These are phyloP conservation scores for Drosophila trichaetosa DNA, from an alignment of 2,888 invertebrate species.

Conservation along the genomic window DNA sequence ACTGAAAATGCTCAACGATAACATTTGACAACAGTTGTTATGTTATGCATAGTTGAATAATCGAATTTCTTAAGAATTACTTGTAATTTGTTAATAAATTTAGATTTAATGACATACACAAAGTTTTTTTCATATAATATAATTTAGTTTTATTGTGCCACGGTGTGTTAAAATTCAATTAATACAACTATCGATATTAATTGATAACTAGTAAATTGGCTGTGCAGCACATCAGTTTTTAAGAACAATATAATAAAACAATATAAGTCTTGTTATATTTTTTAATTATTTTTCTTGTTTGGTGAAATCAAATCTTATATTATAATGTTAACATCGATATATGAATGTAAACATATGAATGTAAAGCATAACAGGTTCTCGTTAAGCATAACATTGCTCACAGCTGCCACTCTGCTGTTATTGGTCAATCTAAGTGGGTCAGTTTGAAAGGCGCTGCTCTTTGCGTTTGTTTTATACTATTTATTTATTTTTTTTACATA, in stretches of 20 bases:
- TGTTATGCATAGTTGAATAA: neutral
- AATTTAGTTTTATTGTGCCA: neutral
- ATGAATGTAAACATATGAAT: constrained; percentile 13
- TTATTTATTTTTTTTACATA: constrained; percentile 9
- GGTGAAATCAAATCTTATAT: neutral
- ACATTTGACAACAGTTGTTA: neutral
- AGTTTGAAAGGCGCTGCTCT: constrained; percentile 51
- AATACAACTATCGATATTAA: neutral
- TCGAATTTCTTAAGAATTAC: neutral
- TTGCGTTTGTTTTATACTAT: constrained; percentile 16
- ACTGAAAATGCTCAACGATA: neutral
- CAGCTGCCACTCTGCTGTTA: constrained; percentile 61
- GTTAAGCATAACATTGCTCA: constrained; percentile 24
- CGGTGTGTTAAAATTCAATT: neutral
- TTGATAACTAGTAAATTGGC: neutral
- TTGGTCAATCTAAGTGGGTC: constrained; percentile 61
- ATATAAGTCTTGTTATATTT: neutral
- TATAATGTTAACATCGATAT: constrained; percentile 10
- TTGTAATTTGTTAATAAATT: neutral
- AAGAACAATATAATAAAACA: neutral
- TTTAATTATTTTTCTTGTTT: neutral
- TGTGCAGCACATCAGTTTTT: neutral
- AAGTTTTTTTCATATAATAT: neutral
- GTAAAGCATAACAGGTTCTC: constrained; percentile 17
- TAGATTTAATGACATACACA: neutral